These are phyloP conservation scores for Nixonia krombeini DNA, from an alignment of 1,140 invertebrate species.

Conservation along the genomic window DNA sequence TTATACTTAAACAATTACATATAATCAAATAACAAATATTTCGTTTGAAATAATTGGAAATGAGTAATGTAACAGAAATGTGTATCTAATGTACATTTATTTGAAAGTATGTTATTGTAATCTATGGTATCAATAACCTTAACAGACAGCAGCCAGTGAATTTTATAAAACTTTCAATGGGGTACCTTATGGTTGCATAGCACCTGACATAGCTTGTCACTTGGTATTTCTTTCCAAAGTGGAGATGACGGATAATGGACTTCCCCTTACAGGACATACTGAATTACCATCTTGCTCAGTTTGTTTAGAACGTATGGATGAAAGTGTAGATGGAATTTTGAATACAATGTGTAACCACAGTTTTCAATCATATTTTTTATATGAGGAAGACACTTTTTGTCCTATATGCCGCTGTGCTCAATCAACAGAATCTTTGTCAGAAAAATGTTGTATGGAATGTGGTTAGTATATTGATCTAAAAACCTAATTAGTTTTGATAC, in stretches of 20 bases:
- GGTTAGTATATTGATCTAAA: constrained; percentile 51
- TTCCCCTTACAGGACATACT: constrained; percentile 83
- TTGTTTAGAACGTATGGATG: constrained; percentile 97
- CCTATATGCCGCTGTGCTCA: constrained; percentile 86
- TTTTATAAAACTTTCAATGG: constrained; percentile 97
- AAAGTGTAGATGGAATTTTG: constrained; percentile 96
- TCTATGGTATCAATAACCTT: background rate
- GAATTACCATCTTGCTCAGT: constrained; percentile 97
- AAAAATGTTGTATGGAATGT: constrained; percentile 89
- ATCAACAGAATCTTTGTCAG: constrained; percentile 89
- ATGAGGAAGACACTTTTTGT: constrained; percentile 88
- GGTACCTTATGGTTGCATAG: constrained; percentile 91
- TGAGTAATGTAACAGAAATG: too few relatives aligned
- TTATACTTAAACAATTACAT: too few relatives aligned
- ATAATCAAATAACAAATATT: too few relatives aligned
- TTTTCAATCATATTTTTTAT: constrained; percentile 94
- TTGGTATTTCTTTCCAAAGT: constrained; percentile 96
- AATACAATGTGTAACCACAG: constrained; percentile 99
- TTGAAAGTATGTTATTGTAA: too few relatives aligned
- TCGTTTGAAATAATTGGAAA: too few relatives aligned
- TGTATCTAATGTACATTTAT: too few relatives aligned
- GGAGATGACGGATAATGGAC: constrained; percentile 82
- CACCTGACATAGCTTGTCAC: constrained; percentile 90
- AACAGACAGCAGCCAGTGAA: constrained; percentile 84
- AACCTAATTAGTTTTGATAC: background rate